Conservation (phyloP, 1,140 invertebrate species). For the Apocrypta bakeri region DNA sequence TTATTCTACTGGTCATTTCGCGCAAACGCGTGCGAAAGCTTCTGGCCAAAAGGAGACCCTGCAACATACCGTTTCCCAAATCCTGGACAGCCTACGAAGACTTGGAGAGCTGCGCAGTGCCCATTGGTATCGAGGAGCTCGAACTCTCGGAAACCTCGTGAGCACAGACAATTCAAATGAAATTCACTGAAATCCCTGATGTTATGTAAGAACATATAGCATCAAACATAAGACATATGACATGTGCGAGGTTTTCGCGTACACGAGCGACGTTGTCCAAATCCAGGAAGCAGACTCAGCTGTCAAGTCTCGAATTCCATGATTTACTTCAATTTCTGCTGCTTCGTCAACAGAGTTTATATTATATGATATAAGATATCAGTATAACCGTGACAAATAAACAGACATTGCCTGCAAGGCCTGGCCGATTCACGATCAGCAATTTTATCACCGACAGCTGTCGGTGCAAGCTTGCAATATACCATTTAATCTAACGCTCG, state of each 20-base stretch:
- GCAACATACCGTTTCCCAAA: conserved; percentile 67
- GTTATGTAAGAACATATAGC: too few relatives aligned
- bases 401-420: not conserved
- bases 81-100: conserved; percentile 74
- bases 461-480: not conserved
- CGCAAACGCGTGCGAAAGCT: conserved; percentile 77
- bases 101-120: conserved; percentile 72
- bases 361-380: not conserved
- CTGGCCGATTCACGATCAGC: not conserved
- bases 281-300: too few relatives aligned
- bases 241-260: too few relatives aligned
- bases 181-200: too few relatives aligned
- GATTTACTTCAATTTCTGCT: too few relatives aligned
- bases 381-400: not conserved
- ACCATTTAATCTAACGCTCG: not conserved
- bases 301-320: too few relatives aligned
- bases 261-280: too few relatives aligned
- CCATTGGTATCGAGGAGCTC: conserved; percentile 58
- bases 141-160: conserved; percentile 61
- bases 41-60: conserved; percentile 70
- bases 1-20: conserved; percentile 77
- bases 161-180: too few relatives aligned
- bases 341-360: not conserved
- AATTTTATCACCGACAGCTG: not conserved
- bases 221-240: too few relatives aligned